Percentiles rank a stretch among this genome's conserved stretches.
These are phyloP conservation scores for Cathartes aura DNA, from an alignment of 2,113 vertebrate genomes.

Conservation along the genomic window DNA sequence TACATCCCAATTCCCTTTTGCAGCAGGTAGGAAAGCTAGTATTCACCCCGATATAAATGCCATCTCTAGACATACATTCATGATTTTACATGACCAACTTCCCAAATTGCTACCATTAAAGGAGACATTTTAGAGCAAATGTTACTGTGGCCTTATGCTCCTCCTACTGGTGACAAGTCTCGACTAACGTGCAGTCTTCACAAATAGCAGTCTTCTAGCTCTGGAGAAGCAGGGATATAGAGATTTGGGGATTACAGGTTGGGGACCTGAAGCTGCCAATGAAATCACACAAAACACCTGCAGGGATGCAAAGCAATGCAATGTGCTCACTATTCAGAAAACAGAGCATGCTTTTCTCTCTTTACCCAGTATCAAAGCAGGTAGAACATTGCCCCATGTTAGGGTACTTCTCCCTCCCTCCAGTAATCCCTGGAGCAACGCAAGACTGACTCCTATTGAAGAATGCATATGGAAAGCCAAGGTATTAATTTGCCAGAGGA, in stretches of 20 bases:
- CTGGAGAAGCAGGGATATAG: background rate
- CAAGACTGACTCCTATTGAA: background rate
- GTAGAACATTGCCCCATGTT: background rate
- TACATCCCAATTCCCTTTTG: background rate
- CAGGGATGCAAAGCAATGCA: background rate
- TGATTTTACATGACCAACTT: background rate
- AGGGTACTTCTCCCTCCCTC: background rate
- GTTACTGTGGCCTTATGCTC: rapidly evolving
- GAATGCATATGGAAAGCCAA: background rate
- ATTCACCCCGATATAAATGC: background rate
- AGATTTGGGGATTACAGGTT: background rate
- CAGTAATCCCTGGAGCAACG: background rate
- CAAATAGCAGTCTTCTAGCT: background rate
- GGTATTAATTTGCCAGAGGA: background rate
- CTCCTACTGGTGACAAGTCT: background rate
- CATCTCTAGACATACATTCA: background rate
- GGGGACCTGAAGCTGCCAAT: background rate
- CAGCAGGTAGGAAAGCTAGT: background rate
- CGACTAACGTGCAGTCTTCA: rapidly evolving
- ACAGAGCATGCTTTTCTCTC: rapidly evolving
- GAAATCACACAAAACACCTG: background rate
- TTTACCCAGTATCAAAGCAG: background rate
- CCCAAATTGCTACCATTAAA: background rate
- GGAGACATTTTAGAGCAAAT: background rate
- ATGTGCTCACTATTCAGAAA: background rate